These are phyloP conservation scores for Dryobota labecula DNA, from an alignment of 2,888 invertebrate species.

Conservation along the genomic window DNA sequence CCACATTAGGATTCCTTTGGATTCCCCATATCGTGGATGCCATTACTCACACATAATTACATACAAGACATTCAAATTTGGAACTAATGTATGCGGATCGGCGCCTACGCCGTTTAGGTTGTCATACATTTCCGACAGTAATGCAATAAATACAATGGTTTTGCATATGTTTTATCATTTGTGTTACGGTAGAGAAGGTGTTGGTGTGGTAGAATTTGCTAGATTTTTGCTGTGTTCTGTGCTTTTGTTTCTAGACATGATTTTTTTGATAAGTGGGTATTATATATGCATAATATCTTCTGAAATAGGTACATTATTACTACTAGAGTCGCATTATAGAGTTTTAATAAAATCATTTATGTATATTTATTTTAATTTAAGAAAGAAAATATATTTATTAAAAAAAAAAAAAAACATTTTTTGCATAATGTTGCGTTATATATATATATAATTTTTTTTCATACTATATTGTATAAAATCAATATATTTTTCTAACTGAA, in stretches of 20 bases:
- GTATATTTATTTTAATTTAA: neutral
- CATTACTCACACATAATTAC: conserved; percentile 41
- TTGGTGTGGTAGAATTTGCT: too few species aligned
- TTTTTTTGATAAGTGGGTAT: neutral
- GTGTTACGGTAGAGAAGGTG: conserved; percentile 1
- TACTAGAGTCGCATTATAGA: neutral
- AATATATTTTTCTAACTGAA: too few species aligned
- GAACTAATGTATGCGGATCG: conserved; percentile 45
- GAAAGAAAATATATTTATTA: too few species aligned
- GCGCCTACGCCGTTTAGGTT: conserved; percentile 31
- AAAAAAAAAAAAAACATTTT: too few species aligned
- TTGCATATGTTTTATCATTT: conserved; percentile 42
- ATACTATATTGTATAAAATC: too few species aligned
- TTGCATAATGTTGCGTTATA: too few species aligned
- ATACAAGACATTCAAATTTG: conserved; percentile 42
- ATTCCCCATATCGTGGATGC: conserved; percentile 30
- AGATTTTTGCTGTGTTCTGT: neutral
- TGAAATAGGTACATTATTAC: neutral
- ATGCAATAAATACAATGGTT: conserved; percentile 41
- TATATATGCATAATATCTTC: neutral
- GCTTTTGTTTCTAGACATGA: too few species aligned
- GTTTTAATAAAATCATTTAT: neutral
- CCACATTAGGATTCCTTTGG: conserved; percentile 52
- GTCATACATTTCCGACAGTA: conserved; percentile 58
- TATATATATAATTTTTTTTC: too few species aligned